Percentiles rank a stretch among this genome's conserved stretches.
These are phyloP conservation scores for Alosa alosa DNA, from an alignment of 2,113 vertebrate genomes.

Conservation along the genomic window DNA sequence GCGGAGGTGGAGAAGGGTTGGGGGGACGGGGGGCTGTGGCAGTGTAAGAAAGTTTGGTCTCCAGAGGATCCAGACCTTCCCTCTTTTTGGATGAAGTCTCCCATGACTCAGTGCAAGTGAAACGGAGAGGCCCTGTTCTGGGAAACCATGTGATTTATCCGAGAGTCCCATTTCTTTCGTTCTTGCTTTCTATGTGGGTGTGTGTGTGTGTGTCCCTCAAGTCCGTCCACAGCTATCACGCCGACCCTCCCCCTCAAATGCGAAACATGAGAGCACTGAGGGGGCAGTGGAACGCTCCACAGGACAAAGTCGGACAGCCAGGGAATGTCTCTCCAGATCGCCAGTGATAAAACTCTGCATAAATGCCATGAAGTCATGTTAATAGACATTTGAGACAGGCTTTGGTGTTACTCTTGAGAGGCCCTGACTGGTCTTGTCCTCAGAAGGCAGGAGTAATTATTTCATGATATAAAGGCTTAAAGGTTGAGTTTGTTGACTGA, in stretches of 20 bases:
- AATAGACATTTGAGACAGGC: background rate
- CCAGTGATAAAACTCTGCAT: background rate
- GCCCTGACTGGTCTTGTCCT: background rate
- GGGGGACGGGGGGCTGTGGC: background rate
- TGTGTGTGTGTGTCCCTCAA: background rate
- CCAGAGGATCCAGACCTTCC: background rate
- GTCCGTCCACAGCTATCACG: background rate
- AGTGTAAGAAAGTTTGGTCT: background rate
- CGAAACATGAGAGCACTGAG: background rate
- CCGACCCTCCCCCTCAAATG: background rate
- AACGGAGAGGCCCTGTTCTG: slow-evolving; percentile 28
- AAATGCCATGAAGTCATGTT: background rate
- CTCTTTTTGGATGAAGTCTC: slow-evolving; percentile 37
- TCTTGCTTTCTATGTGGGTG: background rate
- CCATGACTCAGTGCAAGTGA: slow-evolving; percentile 50
- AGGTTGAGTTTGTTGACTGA: background rate
- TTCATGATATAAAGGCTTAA: background rate
- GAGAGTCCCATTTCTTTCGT: background rate
- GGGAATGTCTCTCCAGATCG: background rate
- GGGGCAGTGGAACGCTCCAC: background rate
- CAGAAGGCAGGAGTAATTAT: background rate
- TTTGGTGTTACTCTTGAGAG: background rate
- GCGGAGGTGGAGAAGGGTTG: background rate
- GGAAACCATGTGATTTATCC: slow-evolving; percentile 45
- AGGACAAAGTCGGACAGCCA: background rate